Conservation (phyloP, 2,113 vertebrate species). For the Rhinolophus sinicus region DNA sequence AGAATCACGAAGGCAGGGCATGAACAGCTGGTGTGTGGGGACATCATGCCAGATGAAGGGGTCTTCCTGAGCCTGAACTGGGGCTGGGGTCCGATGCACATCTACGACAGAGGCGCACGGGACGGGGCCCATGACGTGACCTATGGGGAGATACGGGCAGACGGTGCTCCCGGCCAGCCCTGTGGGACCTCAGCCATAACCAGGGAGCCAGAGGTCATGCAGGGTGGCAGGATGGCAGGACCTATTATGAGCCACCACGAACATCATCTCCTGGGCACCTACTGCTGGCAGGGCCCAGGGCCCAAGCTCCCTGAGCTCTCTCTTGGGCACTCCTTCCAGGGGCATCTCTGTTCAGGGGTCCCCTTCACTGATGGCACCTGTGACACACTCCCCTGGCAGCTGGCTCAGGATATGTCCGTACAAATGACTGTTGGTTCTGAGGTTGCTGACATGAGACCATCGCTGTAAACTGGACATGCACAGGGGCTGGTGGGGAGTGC, state of each 20-base stretch:
- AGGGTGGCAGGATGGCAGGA: rapidly evolving
- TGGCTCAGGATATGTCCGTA: rapidly evolving
- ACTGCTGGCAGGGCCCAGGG: too few relatives aligned
- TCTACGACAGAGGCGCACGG: too few relatives aligned
- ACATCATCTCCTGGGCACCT: too few relatives aligned
- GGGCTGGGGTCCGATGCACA: rapidly evolving
- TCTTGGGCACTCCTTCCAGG: background rate
- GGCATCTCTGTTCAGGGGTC: background rate
- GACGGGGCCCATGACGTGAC: background rate
- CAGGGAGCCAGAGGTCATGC: rapidly evolving
- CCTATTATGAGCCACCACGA: rapidly evolving
- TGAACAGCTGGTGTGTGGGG: background rate
- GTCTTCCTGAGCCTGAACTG: rapidly evolving
- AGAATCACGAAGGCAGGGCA: background rate
- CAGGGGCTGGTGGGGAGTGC: background rate
- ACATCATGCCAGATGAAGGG: too few relatives aligned
- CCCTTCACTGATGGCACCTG: background rate
- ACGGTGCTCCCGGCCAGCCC: too few relatives aligned
- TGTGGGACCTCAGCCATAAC: background rate
- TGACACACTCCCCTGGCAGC: background rate
- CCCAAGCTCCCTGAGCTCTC: rapidly evolving
- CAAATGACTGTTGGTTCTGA: background rate
- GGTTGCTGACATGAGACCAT: background rate
- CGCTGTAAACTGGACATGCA: background rate
- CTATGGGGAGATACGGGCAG: rapidly evolving